These are phyloP conservation scores for Apamea monoglypha DNA, from an alignment of 2,888 invertebrate species.

Conservation along the genomic window DNA sequence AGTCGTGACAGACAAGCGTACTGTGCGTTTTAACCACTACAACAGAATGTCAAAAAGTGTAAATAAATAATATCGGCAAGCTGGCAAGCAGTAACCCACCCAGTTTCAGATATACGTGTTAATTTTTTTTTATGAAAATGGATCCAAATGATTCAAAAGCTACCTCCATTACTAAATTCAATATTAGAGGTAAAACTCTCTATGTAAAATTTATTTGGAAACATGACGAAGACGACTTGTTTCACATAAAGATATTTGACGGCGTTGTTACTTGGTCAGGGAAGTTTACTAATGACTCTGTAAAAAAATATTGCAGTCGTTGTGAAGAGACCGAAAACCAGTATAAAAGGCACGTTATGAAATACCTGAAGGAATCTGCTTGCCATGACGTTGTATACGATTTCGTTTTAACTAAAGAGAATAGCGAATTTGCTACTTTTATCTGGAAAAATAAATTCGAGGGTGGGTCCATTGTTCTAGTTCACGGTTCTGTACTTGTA, in stretches of 20 bases:
- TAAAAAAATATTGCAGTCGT: conserved; percentile 69
- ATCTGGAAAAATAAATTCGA: conserved; percentile 79
- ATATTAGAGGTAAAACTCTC: conserved; percentile 65
- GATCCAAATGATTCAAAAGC: conserved; percentile 33
- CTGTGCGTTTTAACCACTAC: too few relatives aligned
- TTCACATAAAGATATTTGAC: conserved; percentile 78
- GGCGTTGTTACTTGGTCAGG: conserved; percentile 79
- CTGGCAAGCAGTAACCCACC: not conserved
- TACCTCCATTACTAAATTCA: conserved; percentile 72
- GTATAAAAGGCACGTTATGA: conserved; percentile 73
- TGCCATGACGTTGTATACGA: conserved; percentile 69
- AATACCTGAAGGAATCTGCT: conserved; percentile 64
- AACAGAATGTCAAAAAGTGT: not conserved
- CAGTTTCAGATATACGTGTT: not conserved
- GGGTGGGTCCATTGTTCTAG: conserved; percentile 62
- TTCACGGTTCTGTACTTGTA: conserved; percentile 77
- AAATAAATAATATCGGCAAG: conserved; percentile 4
- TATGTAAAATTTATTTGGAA: conserved; percentile 79
- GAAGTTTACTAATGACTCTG: conserved; percentile 73
- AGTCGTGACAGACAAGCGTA: not conserved
- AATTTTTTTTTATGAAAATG: conserved; percentile 30
- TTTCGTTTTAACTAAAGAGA: conserved; percentile 60
- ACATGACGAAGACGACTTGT: conserved; percentile 70
- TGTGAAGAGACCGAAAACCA: conserved; percentile 72
- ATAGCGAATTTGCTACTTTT: conserved; percentile 71